phyloP scores from a whole-genome alignment of 2,797 vertebrate species.

The Enteromius afrohamiltoni region DNA sequence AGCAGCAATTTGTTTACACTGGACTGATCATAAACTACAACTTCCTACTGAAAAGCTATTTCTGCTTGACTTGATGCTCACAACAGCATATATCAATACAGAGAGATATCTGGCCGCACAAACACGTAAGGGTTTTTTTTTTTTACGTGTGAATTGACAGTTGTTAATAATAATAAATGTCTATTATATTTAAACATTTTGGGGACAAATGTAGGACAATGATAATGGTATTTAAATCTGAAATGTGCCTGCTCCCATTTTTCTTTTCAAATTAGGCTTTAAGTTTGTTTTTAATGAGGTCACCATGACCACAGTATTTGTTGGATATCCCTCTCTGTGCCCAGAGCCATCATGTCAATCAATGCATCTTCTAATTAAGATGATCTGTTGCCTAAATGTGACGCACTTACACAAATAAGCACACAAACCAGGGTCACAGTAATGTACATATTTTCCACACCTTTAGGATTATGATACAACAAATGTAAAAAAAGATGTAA shows the following conservation, averaged over 20 bases:
- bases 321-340: conserved; percentile 78
- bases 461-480: background rate
- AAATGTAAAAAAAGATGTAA: background rate
- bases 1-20: conserved; percentile 82
- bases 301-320: conserved; percentile 54
- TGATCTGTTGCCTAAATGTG: conserved; percentile 58
- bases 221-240: background rate
- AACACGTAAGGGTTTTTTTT: background rate
- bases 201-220: background rate
- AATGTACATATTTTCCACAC: conserved; percentile 20
- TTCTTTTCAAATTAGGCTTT: conserved; percentile 29
- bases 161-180: background rate
- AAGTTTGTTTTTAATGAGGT: conserved; percentile 55
- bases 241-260: conserved; percentile 12
- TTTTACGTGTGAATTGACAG: background rate
- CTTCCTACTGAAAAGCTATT: conserved; percentile 81
- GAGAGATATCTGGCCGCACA: conserved; percentile 17
- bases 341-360: conserved; percentile 78
- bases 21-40: conserved; percentile 82
- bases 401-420: conserved; percentile 39
- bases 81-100: conserved; percentile 44
- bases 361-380: conserved; percentile 65
- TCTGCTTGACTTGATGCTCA: conserved; percentile 57
- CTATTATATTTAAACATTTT: background rate
- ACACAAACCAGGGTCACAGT: conserved; percentile 46